These are phyloP conservation scores for Nymphalis c-album DNA, from an alignment of 2,888 invertebrate genomes.

Conservation along the genomic window DNA sequence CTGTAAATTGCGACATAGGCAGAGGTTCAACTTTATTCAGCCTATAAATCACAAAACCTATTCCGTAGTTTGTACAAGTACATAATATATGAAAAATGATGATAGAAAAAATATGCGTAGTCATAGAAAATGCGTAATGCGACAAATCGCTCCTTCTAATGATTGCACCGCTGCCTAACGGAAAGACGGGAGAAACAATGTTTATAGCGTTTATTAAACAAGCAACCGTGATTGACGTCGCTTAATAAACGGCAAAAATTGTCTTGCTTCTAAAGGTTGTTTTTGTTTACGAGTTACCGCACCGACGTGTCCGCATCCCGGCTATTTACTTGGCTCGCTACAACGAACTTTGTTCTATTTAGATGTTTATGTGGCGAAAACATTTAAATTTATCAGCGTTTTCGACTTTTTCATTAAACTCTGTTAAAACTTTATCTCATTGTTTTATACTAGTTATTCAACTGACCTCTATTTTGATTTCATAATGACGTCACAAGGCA, in stretches of 20 bases:
- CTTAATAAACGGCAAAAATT: constrained; percentile 57
- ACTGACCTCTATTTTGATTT: not conserved
- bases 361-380: constrained; percentile 18
- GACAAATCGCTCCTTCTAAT: constrained; percentile 16
- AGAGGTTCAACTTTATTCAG: no score
- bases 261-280: constrained; percentile 38
- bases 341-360: constrained; percentile 19
- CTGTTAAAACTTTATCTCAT: constrained; percentile 5
- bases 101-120: no score
- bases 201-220: constrained; percentile 68
- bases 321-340: constrained; percentile 17
- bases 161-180: constrained; percentile 43
- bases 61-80: no score
- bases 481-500: not conserved
- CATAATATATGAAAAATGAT: no score
- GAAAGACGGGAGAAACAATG: constrained; percentile 58
- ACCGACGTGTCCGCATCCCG: constrained; percentile 23
- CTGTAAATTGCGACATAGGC: no score
- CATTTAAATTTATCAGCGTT: constrained; percentile 14
- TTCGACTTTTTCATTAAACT: constrained; percentile 16
- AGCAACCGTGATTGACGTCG: constrained; percentile 65
- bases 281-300: constrained; percentile 42
- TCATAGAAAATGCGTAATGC: no score
- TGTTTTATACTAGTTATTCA: not conserved
- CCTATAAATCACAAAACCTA: no score